Evolutionary conservation across 2,888 invertebrate species (phyloP).

Genomic region (Melieria omissa): DNA sequence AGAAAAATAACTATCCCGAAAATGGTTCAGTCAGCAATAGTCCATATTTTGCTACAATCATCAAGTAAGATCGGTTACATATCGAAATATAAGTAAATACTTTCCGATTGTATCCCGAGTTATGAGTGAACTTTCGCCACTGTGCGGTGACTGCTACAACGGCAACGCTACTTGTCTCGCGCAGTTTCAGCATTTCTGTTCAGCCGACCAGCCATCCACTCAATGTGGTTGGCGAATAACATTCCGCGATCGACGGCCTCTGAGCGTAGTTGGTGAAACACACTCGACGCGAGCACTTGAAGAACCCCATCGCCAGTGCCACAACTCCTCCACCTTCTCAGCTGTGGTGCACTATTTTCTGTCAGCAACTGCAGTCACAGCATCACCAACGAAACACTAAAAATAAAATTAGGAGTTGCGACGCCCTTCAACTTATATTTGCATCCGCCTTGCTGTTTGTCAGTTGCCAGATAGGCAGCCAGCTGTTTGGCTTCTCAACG

Average conservation of each 20-base stretch:
- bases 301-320: not conserved
- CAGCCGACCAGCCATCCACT: too few relatives aligned
- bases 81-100: too few relatives aligned
- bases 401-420: not conserved
- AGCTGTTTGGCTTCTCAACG: too few relatives aligned
- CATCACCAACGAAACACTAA: not conserved
- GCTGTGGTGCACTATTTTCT: not conserved
- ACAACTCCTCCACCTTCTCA: not conserved
- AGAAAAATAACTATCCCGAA: too few relatives aligned
- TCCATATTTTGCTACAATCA: too few relatives aligned
- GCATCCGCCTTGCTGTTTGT: not conserved
- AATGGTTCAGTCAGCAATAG: too few relatives aligned
- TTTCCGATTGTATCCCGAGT: too few relatives aligned
- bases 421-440: not conserved
- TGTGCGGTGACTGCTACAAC: too few relatives aligned
- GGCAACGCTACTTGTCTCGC: too few relatives aligned
- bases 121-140: too few relatives aligned
- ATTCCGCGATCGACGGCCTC: conserved; percentile 24
- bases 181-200: too few relatives aligned
- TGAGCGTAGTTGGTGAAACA: conserved; percentile 58
- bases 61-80: too few relatives aligned
- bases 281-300: conserved; percentile 55
- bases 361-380: not conserved
- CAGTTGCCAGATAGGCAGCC: not conserved
- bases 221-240: not conserved